phyloP scores from a whole-genome alignment of 2,113 vertebrate genomes.

The Gavialis gangeticus region DNA sequence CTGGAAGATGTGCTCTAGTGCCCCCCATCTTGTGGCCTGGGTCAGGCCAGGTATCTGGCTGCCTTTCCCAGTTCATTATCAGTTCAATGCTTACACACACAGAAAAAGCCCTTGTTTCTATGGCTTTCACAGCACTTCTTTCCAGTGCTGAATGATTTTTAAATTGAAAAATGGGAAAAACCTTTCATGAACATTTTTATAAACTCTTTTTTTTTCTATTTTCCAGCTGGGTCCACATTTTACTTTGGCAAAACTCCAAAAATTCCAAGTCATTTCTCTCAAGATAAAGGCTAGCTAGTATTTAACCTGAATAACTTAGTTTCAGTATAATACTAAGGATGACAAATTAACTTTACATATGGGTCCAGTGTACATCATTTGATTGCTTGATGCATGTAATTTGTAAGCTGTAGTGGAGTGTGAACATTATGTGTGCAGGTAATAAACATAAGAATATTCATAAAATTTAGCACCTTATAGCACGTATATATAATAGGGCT shows the following conservation, averaged over 20 bases:
- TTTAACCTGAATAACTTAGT: not conserved
- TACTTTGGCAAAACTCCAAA: not conserved
- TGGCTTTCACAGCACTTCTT: not conserved
- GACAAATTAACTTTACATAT: not conserved
- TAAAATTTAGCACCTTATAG: too few species aligned
- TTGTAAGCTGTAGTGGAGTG: too few species aligned
- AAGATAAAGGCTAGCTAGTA: not conserved
- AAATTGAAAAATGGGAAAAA: not conserved
- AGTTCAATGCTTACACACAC: too few species aligned
- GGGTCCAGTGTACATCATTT: not conserved
- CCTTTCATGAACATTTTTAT: not conserved
- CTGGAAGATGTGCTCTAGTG: too few species aligned
- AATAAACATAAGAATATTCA: too few species aligned
- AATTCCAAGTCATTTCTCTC: not conserved
- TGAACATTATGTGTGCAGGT: too few species aligned
- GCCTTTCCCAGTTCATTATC: too few species aligned
- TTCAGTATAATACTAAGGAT: not conserved
- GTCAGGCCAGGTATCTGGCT: too few species aligned
- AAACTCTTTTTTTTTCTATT: not conserved
- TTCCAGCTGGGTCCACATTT: not conserved
- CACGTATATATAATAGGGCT: too few species aligned
- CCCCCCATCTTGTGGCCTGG: too few species aligned
- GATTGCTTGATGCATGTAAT: too few species aligned
- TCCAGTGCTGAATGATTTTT: not conserved
- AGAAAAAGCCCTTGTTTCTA: not conserved